Evolutionary conservation across 2,797 vertebrate species (phyloP), one percentile per base, ranked within the genome.

Genomic region (Astyanax mexicanus): DNA sequence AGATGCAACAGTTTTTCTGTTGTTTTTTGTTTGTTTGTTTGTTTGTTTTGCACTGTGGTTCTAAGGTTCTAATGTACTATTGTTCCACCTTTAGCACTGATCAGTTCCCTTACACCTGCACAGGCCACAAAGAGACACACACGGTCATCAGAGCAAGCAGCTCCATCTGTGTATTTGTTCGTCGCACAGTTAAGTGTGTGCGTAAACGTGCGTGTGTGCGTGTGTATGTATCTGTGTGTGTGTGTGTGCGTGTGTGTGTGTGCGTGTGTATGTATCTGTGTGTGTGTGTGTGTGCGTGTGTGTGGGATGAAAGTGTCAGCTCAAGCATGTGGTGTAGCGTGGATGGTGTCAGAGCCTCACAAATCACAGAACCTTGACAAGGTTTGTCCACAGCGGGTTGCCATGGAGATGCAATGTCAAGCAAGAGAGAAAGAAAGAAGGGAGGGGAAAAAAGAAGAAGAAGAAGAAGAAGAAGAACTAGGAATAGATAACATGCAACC

Each of bases 341-440:
- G 65, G 73, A 49, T 21, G 42, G 64, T 68, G 40, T 69, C 64
- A 69, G 73, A 51, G 54, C 42, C 45, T 60, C 27, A 47, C 65
- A 62, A 54, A 79, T 62, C 65, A 64, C 65, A 74, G 29, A 64
- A 62, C 71, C 77, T 74, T 74, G 77, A 74, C 57, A 55, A 79
- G 65, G 71, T 74, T 68, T 74, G 71, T 74, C 65, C 38, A 64
- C 21, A 69, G 11, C 61, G 21, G 47, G 65, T 74, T 79, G 61
- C 77, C 64, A 74, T 79, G 65, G 71, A 27, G 65, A 79, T 79
- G 55, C 47, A 74, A 69, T 69, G 47, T 62, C 57, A 79, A 61
- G 58, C 72, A 64, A 74, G 54, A 54, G 54, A 38, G 32, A 45
- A 45, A 27, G 29, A 29, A n/a, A n/a, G n/a, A n/a, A n/a, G n/a